phyloP scores from a whole-genome alignment of 1,140 invertebrate genomes.

The Akabosia matsudoensis region DNA sequence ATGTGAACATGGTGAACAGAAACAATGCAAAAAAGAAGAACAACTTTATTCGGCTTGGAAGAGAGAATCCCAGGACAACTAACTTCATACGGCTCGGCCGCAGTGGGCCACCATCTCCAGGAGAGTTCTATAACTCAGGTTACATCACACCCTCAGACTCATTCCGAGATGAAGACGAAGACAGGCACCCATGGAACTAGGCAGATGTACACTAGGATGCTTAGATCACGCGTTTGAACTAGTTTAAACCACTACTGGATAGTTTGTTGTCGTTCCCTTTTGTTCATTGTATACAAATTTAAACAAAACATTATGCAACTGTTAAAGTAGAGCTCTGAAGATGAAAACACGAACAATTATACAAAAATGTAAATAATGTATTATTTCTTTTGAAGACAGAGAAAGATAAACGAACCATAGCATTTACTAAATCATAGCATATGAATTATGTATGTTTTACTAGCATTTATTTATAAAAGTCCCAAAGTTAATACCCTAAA shows the following conservation, averaged over 20 bases:
- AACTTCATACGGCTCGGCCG: conserved; percentile 47
- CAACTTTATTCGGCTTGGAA: conserved; percentile 48
- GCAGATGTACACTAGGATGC: no score
- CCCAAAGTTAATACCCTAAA: no score
- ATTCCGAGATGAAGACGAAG: background rate
- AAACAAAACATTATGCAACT: no score
- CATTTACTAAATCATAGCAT: no score
- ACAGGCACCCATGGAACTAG: background rate
- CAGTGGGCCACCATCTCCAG: conserved; percentile 2
- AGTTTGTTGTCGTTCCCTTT: no score
- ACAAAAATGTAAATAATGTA: background rate
- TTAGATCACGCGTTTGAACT: no score
- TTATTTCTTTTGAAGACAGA: background rate
- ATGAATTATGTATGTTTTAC: no score
- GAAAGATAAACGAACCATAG: background rate
- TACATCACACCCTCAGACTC: background rate
- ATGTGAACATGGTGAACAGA: background rate
- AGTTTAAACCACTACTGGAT: no score
- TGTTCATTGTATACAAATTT: no score
- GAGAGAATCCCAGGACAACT: conserved; percentile 43
- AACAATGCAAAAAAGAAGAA: conserved; percentile 40
- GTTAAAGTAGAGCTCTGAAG: no score
- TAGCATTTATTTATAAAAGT: no score
- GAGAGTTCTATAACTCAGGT: background rate
- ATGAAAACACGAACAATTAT: background rate